Evolutionary conservation across 2,797 vertebrate species (phyloP), one percentile per base, ranked within the genome.

Genomic region (Halcyon chelicuti): DNA sequence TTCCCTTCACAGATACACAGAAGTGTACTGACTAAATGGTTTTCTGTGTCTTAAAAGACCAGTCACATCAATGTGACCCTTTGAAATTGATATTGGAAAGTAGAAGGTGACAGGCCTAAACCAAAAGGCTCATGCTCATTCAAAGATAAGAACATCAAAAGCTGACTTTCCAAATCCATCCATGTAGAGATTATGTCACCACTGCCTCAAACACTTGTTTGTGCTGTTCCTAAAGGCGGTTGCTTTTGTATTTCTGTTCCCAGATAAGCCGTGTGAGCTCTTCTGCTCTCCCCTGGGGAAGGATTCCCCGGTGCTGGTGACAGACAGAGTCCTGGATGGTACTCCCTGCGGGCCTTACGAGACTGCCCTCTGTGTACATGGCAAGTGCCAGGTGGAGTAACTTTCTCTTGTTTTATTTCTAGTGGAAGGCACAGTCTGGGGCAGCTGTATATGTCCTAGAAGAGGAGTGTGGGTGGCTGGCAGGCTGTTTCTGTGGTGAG

Each of bases 271-370:
- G 0, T 99, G 99, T 75, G 98, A 98, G 88, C 98, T 99, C 90
- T 99, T 99, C 97, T 99, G 99, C 97, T 98, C 98, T 19, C 99
- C 99, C 0, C 94, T 99, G 62, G 99, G 99, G 68, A 98, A 98
- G 81, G 99, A 99, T 49, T 97, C 98, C 19, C 99, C 99, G 0
- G 96, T 99, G 73, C 97, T 99, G 95, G 97, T 99, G 96, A 90
- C 99, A 7, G 99, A 99, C 88, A 98, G 99, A 74, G 99, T 99
- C 79, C 98, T 99, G 51, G 99, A 99, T 42, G 99, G 99, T 29
- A 99, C 99, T 7, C 99, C 99, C 1, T 99, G 99, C 26, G 99
- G 99, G 77, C 99, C 99, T 16, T 99, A 99, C 0, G 99, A 99
- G 97, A 98, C 98, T 0, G 99, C 99, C 96, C 98, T 99, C 94